phyloP scores from a whole-genome alignment of 2,797 vertebrate genomes.

The Danio jaintianensis region DNA sequence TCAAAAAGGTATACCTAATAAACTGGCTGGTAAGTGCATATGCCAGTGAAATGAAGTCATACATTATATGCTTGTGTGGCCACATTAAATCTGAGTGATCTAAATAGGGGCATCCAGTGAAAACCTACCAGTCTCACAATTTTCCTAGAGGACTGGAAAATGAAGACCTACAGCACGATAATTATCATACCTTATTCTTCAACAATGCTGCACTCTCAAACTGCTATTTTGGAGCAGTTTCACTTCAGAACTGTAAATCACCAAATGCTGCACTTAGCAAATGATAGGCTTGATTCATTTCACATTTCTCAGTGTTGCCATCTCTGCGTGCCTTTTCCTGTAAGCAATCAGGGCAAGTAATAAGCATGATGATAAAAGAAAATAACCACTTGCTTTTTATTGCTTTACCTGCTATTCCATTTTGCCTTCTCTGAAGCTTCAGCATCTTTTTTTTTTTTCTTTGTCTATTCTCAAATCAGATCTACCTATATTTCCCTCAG shows the following conservation, averaged over 20 bases:
- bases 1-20: too few species aligned
- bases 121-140: not conserved
- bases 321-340: slow-evolving; percentile 51
- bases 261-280: slow-evolving; percentile 43
- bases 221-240: slow-evolving; percentile 53
- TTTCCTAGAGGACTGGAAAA: slow-evolving; percentile 31
- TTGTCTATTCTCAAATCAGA: not conserved
- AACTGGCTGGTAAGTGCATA: too few species aligned
- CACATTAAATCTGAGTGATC: slow-evolving; percentile 16
- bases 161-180: slow-evolving; percentile 31
- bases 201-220: slow-evolving; percentile 45
- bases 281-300: slow-evolving; percentile 59
- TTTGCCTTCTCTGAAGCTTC: not conserved
- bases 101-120: slow-evolving; percentile 1
- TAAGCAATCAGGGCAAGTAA: slow-evolving; percentile 56
- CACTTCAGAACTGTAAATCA: slow-evolving; percentile 61
- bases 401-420: slow-evolving; percentile 45
- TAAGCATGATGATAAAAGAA: slow-evolving; percentile 61
- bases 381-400: slow-evolving; percentile 57
- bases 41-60: too few species aligned
- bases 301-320: slow-evolving; percentile 42
- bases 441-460: not conserved
- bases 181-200: slow-evolving; percentile 38
- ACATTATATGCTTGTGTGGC: not conserved
- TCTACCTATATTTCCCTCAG: not conserved